Evolutionary conservation across 2,113 vertebrate species (phyloP).

Genomic region (Cottus gobio): DNA sequence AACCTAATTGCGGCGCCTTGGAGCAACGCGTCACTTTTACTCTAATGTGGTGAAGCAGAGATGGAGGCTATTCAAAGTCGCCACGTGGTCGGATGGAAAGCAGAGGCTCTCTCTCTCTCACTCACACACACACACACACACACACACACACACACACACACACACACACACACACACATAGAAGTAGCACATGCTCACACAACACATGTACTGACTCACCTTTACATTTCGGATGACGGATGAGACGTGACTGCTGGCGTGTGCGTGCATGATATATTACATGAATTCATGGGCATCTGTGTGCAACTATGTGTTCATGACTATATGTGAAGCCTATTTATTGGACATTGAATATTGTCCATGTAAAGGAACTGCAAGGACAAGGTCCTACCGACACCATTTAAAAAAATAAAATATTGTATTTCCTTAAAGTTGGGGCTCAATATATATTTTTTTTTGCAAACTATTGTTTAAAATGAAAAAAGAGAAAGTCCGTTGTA

Average conservation of each 20-base stretch:
- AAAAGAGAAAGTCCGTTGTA: too few species aligned
- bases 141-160: conserved; percentile 4
- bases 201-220: conserved; percentile 50
- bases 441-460: too few species aligned
- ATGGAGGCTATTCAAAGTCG: conserved; percentile 65
- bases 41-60: conserved; percentile 66
- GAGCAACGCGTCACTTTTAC: conserved; percentile 61
- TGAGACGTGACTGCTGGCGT: conserved; percentile 12
- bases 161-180: conserved; percentile 13
- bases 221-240: conserved; percentile 48
- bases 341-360: conserved; percentile 2
- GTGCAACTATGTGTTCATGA: neutral
- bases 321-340: neutral
- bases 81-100: conserved; percentile 26
- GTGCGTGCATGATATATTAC: neutral
- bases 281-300: neutral
- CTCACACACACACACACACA: conserved; percentile 5
- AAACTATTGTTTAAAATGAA: too few species aligned
- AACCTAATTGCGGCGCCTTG: conserved; percentile 71
- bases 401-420: neutral
- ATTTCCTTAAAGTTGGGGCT: neutral
- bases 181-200: conserved; percentile 16
- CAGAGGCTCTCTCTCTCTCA: conserved; percentile 19
- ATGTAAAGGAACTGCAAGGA: neutral
- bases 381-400: neutral